phyloP scores from a whole-genome alignment of 2,888 invertebrate species.

The Ferdinandea cuprea region DNA sequence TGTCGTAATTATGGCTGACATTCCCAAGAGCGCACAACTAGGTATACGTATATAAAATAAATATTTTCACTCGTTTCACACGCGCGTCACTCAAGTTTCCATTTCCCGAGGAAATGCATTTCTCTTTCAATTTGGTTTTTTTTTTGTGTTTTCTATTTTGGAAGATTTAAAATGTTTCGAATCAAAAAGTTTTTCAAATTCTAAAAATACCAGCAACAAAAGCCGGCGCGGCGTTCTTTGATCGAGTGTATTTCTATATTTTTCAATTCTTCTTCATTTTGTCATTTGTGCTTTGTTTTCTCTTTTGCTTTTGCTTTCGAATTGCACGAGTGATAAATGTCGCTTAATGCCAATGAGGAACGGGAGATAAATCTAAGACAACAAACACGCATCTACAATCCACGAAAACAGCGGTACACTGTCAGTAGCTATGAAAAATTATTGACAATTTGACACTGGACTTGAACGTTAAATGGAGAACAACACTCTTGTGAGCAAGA shows the following conservation, averaged over 20 bases:
- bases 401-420: not conserved
- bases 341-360: constrained; percentile 22
- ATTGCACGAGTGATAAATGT: constrained; percentile 36
- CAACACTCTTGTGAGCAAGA: not conserved
- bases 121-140: no score
- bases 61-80: constrained; percentile 30
- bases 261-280: not conserved
- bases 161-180: not conserved
- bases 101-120: constrained; percentile 13
- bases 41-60: no score
- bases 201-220: constrained; percentile 42
- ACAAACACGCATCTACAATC: constrained; percentile 21
- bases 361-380: constrained; percentile 32
- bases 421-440: constrained; percentile 41
- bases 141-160: constrained; percentile 23
- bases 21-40: constrained; percentile 2
- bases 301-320: constrained; percentile 1
- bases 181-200: constrained; percentile 6
- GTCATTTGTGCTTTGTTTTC: no score
- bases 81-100: constrained; percentile 36
- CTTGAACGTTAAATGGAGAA: constrained; percentile 25
- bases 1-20: constrained; percentile 20
- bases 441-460: constrained; percentile 64
- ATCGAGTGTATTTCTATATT: constrained; percentile 11
- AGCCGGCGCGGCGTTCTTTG: constrained; percentile 35